Percentiles rank a stretch among this genome's conserved stretches.
phyloP scores from a whole-genome alignment of 2,113 vertebrate species.

The Mus spicilegus region DNA sequence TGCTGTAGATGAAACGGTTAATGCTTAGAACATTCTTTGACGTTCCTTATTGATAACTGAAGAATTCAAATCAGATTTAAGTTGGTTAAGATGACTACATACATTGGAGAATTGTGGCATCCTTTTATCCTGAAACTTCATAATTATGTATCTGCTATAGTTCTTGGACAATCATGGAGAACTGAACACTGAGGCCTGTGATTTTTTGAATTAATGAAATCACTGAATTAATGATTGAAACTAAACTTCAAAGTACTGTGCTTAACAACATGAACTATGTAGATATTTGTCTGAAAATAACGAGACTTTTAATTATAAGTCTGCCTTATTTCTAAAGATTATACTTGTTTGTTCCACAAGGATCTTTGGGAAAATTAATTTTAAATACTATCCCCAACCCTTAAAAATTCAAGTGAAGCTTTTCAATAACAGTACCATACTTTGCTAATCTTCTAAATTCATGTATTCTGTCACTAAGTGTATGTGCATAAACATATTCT shows the following conservation, averaged over 20 bases:
- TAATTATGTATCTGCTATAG: not conserved
- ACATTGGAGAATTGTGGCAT: conserved; percentile 17
- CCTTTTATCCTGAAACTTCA: conserved; percentile 31
- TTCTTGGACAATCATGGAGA: not conserved
- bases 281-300: conserved; percentile 39
- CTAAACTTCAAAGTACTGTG: not conserved
- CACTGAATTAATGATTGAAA: conserved; percentile 35
- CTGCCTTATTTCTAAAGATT: conserved; percentile 18
- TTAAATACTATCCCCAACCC: not conserved
- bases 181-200: not conserved
- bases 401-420: conserved; percentile 1
- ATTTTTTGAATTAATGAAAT: conserved; percentile 39
- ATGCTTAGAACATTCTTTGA: not conserved
- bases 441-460: conserved; percentile 47
- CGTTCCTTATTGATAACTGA: not conserved
- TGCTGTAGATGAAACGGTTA: conserved; percentile 27
- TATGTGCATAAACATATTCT: conserved; percentile 47
- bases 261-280: conserved; percentile 1
- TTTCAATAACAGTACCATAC: not conserved
- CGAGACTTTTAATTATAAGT: not conserved
- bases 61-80: conserved; percentile 28
- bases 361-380: not conserved
- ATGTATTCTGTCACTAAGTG: conserved; percentile 9
- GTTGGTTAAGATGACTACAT: not conserved
- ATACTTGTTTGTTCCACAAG: conserved; percentile 1